Evolutionary conservation across 2,113 vertebrate genomes (phyloP).

Genomic region (Coptodon rendalli): DNA sequence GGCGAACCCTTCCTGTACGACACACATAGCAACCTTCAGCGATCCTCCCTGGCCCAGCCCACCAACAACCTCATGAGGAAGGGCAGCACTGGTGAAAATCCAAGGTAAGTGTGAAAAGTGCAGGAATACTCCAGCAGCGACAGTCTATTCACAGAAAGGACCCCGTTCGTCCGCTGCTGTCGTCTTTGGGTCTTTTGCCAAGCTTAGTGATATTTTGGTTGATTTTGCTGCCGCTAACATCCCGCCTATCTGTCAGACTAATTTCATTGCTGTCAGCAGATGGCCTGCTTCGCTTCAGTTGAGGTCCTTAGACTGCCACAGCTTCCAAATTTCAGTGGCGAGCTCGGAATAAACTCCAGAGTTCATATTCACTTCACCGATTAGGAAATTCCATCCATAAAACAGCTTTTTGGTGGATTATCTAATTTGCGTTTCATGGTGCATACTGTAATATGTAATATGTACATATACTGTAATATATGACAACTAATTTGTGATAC

Average conservation of each 20-base stretch:
- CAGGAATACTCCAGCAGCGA: not conserved
- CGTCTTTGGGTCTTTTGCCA: not conserved
- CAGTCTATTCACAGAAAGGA: fast-evolving
- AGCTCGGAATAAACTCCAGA: not conserved
- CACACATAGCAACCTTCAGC: conserved; percentile 75
- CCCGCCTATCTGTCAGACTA: fast-evolving
- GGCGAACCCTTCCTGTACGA: conserved; percentile 85
- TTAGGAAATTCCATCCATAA: not conserved
- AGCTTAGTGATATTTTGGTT: not conserved
- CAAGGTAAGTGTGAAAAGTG: conserved; percentile 60
- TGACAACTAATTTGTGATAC: not conserved
- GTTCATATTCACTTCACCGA: not conserved
- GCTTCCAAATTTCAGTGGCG: not conserved
- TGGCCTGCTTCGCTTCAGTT: not conserved
- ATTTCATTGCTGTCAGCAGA: fast-evolving
- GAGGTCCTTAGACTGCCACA: not conserved
- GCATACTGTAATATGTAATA: not conserved
- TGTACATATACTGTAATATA: fast-evolving
- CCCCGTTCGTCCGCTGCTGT: not conserved
- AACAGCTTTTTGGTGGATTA: not conserved
- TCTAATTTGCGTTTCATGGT: fast-evolving
- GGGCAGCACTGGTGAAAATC: conserved; percentile 74
- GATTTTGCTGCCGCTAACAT: not conserved
- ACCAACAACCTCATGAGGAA: conserved; percentile 77
- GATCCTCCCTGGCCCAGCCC: conserved; percentile 2